Evolutionary conservation across 2,888 invertebrate species (phyloP).

Genomic region (Eustalomyia histrio): DNA sequence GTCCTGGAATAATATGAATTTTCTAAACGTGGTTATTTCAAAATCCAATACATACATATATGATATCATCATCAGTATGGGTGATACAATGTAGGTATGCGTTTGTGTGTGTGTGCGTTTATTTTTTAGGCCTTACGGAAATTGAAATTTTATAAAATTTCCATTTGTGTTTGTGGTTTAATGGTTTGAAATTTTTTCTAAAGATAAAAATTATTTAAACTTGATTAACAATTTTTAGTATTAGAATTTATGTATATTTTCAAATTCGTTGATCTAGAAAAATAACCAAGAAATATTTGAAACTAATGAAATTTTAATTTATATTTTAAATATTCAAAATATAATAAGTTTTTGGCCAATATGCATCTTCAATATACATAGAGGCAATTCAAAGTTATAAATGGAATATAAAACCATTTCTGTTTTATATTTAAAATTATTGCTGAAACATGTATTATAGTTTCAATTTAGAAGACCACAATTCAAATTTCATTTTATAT

Average conservation of each 20-base stretch:
- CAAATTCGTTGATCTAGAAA: slow-evolving; percentile 35
- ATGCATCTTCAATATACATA: no score
- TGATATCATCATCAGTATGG: not conserved
- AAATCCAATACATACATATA: slow-evolving; percentile 34
- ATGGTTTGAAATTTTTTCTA: slow-evolving; percentile 39
- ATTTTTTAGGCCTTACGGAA: slow-evolving; percentile 51
- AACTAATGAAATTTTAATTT: not conserved
- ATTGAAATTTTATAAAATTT: slow-evolving; percentile 63
- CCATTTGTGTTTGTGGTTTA: slow-evolving; percentile 53
- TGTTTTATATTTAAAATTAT: no score
- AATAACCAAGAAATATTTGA: not conserved
- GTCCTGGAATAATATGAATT: slow-evolving; percentile 48
- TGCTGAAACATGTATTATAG: no score
- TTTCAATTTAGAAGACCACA: no score
- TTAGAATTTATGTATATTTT: slow-evolving; percentile 40
- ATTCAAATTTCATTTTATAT: no score
- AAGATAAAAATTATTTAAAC: slow-evolving; percentile 58
- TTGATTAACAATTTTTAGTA: slow-evolving; percentile 37
- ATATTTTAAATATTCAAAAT: not conserved
- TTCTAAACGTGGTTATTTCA: slow-evolving; percentile 59
- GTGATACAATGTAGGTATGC: not conserved
- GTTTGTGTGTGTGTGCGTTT: not conserved
- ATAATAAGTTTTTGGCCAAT: not conserved
- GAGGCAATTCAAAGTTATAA: no score
- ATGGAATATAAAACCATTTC: no score